Evolutionary conservation across 2,888 invertebrate species (phyloP), one percentile per base, ranked within the genome.

Genomic region (Endotricha flammealis): DNA sequence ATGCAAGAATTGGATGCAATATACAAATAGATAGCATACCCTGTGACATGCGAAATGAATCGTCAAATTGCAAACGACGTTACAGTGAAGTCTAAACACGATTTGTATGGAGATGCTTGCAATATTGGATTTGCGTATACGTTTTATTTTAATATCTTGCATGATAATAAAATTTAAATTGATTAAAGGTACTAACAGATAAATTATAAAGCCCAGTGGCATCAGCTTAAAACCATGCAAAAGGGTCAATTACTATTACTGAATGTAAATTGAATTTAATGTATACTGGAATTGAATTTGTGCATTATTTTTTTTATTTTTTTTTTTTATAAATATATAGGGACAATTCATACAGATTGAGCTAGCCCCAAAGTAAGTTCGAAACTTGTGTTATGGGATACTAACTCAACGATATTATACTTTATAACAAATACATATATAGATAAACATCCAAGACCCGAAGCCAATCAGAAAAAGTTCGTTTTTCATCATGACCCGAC

Each of bases 1-100:
- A 50, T 53, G 57, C 50, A 57, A 48, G 45, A 36, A 32, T 43
- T 29, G 44, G 42, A 44, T 46, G 48, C 47, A 55, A 53, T 49
- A 55, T 48, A 43, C 37, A 49, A 44, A 38, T 42, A 24, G 29
- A 29, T 9, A 29, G n/a, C n/a, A n/a, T n/a, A n/a, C n/a, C 37
- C 12, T 34, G 34, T 38, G 17, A 12, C 24, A 33, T 29, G 28
- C 30, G 34, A 22, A 34, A 34, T 34, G 33, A 36, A 17, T 33
- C 29, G 29, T 33, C 20, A 34, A 32, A 29, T 35, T 41, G 36
- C 32, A 32, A 32, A 41, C 22, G 12, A 28, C 30, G 25, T 24
- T 31, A 16, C 22, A 29, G 20, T 13, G 7, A 17, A 7, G 27
- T 27, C 12, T 11, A 27, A 27, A 27, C 31, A 20, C 25, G 12